A percentile compares a stretch with the other conserved stretches of the same genome.
Evolutionary conservation across 2,888 invertebrate species (phyloP).

Genomic region (Heliconius ethilla): DNA sequence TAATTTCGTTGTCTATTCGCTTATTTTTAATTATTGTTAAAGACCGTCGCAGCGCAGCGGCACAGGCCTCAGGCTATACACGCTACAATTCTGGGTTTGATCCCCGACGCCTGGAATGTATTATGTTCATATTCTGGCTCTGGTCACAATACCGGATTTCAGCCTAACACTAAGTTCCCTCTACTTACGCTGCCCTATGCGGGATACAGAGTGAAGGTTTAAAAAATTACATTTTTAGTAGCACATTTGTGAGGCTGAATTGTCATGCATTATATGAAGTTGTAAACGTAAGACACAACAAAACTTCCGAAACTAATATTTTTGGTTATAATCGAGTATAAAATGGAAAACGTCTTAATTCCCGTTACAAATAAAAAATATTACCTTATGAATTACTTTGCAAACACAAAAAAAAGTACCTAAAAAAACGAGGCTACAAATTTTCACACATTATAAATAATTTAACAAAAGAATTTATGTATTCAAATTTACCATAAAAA

Average conservation of each 20-base stretch:
- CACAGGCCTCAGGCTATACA: too few relatives aligned
- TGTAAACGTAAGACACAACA: too few relatives aligned
- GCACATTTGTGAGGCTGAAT: too few relatives aligned
- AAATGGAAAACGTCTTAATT: not conserved
- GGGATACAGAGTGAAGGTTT: too few relatives aligned
- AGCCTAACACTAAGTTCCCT: not conserved
- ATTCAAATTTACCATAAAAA: not conserved
- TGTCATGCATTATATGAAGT: too few relatives aligned
- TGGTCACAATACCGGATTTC: not conserved
- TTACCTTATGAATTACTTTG: not conserved
- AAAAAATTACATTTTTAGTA: not conserved
- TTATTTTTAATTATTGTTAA: too few relatives aligned
- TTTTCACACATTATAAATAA: not conserved
- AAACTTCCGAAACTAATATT: not conserved
- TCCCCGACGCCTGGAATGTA: not conserved
- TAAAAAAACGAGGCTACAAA: slow-evolving; percentile 1
- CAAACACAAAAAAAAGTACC: not conserved
- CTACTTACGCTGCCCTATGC: not conserved
- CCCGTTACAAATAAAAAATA: slow-evolving; percentile 7
- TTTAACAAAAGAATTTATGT: slow-evolving; percentile 13
- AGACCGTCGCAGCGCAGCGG: too few relatives aligned
- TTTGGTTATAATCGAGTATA: not conserved
- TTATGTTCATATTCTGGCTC: not conserved
- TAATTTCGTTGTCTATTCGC: too few relatives aligned
- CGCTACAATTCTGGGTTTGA: too few relatives aligned